Conservation (phyloP, 2,113 vertebrate genomes). For the Meleagris gallopavo region DNA sequence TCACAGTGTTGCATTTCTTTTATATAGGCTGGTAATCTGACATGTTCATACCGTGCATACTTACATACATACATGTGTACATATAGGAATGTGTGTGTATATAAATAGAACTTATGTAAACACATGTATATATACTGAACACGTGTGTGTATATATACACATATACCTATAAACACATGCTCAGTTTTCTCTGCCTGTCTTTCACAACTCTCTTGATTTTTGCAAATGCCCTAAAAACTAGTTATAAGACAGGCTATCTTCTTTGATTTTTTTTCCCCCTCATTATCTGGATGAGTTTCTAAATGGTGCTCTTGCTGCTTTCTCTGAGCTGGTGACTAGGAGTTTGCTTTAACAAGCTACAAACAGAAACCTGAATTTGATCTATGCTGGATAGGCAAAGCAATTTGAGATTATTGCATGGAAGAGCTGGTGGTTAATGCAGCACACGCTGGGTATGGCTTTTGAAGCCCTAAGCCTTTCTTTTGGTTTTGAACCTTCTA, state of each 20-base stretch:
- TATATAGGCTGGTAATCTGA: background rate
- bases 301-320: background rate
- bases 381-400: background rate
- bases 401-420: background rate
- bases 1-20: background rate
- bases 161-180: fast-evolving
- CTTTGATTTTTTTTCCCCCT: background rate
- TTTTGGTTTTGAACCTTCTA: background rate
- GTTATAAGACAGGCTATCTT: background rate
- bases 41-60: background rate
- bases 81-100: no score
- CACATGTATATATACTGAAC: background rate
- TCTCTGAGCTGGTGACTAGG: background rate
- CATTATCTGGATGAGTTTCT: background rate
- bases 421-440: background rate
- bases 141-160: background rate
- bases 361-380: background rate
- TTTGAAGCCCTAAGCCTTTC: background rate
- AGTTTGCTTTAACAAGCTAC: background rate
- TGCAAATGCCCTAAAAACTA: background rate
- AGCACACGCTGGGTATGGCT: background rate
- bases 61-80: background rate
- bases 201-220: background rate
- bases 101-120: no score
- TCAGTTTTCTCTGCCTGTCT: background rate